phyloP scores from a whole-genome alignment of 2,888 invertebrate species.

The Coelogynopora nodosa region DNA sequence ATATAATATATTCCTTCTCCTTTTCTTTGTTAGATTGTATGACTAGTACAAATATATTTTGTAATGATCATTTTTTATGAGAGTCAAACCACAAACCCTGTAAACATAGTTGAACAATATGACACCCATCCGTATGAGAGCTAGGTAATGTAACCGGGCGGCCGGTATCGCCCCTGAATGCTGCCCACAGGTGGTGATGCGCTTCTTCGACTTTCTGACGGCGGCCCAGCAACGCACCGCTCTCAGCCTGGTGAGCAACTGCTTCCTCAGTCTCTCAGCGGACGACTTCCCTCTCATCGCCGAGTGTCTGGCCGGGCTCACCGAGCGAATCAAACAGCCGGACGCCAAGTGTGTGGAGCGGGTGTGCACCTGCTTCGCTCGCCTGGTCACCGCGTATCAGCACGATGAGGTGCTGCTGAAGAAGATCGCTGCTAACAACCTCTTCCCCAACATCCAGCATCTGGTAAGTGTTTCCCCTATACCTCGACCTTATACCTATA shows the following conservation, averaged over 20 bases:
- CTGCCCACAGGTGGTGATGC: not conserved
- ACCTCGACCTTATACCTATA: no score
- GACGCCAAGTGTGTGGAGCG: conserved; percentile 97
- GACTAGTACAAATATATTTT: no score
- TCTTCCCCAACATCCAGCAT: conserved; percentile 87
- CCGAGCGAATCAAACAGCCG: conserved; percentile 48
- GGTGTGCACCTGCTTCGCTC: conserved; percentile 89
- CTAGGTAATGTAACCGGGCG: no score
- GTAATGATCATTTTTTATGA: no score
- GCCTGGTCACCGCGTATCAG: conserved; percentile 92
- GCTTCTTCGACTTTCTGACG: conserved; percentile 37
- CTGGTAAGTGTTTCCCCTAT: conserved; percentile 63
- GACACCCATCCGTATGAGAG: no score
- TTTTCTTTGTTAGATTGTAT: no score
- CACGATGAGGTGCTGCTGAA: conserved; percentile 81
- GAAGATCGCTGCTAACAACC: conserved; percentile 82
- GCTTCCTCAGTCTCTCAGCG: conserved; percentile 29
- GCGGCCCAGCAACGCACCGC: conserved; percentile 40
- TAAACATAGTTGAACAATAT: no score
- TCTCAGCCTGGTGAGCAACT: conserved; percentile 39
- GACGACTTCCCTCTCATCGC: conserved; percentile 33
- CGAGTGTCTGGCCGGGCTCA: conserved; percentile 16
- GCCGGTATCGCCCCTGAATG: no score
- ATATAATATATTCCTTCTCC: no score
- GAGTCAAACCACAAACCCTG: no score